Evolutionary conservation across 2,888 invertebrate species (phyloP).

Genomic region (Lissonota sp.): DNA sequence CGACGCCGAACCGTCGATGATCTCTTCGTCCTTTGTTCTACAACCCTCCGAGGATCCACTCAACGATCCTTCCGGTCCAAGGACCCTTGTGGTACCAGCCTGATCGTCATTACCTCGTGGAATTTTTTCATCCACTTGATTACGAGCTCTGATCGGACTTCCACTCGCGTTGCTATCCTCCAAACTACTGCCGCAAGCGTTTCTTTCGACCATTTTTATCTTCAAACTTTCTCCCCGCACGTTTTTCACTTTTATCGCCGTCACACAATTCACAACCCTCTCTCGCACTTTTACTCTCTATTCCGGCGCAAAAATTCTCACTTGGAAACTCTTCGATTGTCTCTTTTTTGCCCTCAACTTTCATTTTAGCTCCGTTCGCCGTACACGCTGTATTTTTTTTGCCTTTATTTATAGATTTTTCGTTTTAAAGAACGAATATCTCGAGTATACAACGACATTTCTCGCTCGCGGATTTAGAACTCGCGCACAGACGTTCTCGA

Average conservation of each 20-base stretch:
- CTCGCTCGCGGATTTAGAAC: too few relatives aligned
- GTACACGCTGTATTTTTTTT: not conserved
- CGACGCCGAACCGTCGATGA: constrained; percentile 2
- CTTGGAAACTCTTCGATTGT: too few relatives aligned
- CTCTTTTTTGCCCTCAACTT: not conserved
- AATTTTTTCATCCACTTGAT: constrained; percentile 9
- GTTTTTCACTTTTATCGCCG: constrained; percentile 13
- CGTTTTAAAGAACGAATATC: too few relatives aligned
- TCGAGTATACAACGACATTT: too few relatives aligned
- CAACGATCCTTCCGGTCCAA: not conserved
- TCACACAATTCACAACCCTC: constrained; percentile 22
- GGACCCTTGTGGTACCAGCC: not conserved
- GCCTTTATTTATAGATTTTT: constrained; percentile 12
- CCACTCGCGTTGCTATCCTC: constrained; percentile 49
- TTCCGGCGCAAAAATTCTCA: not conserved
- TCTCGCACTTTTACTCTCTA: not conserved
- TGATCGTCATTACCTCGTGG: constrained; percentile 48
- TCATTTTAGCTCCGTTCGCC: not conserved
- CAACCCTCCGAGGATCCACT: not conserved
- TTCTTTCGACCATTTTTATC: constrained; percentile 66
- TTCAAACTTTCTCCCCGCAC: constrained; percentile 22
- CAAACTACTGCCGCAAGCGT: constrained; percentile 52
- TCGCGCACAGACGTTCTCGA: too few relatives aligned
- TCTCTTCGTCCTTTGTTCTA: not conserved
- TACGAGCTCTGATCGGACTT: not conserved